Evolutionary conservation across 2,113 vertebrate genomes (phyloP).

Genomic region (Gobius niger): DNA sequence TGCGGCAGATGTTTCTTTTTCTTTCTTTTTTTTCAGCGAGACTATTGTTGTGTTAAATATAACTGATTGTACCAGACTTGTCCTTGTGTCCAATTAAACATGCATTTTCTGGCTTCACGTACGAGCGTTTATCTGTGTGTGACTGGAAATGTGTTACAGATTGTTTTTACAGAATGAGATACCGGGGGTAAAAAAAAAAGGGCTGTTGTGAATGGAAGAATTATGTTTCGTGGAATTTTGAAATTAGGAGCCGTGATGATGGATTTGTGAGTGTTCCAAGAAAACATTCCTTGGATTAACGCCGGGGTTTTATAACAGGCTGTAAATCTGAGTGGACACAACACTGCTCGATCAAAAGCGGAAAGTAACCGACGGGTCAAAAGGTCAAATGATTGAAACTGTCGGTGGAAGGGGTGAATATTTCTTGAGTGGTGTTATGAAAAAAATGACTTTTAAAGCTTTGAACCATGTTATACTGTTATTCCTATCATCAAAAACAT

Average conservation of each 20-base stretch:
- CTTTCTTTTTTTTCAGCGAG: constrained; percentile 34
- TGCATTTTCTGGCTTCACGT: constrained; percentile 28
- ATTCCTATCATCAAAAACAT: too few species aligned
- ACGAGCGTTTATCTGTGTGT: constrained; percentile 20
- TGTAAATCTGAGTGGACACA: background rate
- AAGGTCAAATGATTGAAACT: background rate
- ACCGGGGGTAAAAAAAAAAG: background rate
- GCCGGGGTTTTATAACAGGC: background rate
- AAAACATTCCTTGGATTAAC: constrained; percentile 21
- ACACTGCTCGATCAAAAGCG: background rate
- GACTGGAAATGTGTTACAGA: constrained; percentile 6
- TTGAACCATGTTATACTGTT: too few species aligned
- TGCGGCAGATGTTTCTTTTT: constrained; percentile 56
- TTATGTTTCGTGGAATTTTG: constrained; percentile 10
- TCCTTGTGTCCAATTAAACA: constrained; percentile 55
- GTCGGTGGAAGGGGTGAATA: background rate
- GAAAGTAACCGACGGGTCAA: background rate
- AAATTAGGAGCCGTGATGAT: background rate
- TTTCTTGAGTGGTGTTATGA: too few species aligned
- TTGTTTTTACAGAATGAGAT: background rate
- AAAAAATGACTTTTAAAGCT: too few species aligned
- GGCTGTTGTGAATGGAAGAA: background rate
- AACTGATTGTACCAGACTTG: constrained; percentile 58
- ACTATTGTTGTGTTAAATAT: constrained; percentile 46
- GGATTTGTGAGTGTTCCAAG: background rate